phyloP scores from a whole-genome alignment of 1,140 invertebrate genomes.

The Mylabris phalerata region DNA sequence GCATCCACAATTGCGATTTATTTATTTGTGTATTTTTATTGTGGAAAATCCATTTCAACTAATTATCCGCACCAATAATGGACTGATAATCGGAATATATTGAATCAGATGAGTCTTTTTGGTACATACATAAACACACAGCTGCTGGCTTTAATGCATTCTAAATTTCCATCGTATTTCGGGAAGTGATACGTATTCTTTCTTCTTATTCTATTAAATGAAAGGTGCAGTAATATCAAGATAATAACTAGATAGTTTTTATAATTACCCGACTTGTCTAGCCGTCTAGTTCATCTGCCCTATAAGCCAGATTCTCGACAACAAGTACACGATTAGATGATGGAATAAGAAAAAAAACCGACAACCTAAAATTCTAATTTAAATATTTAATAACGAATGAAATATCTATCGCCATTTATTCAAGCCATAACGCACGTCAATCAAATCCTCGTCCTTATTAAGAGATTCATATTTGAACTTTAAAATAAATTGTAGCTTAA shows the following conservation, averaged over 20 bases:
- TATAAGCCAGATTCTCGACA: slow-evolving; percentile 3
- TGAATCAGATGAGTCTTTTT: not conserved
- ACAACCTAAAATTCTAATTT: slow-evolving; percentile 1
- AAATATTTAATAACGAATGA: slow-evolving; percentile 17
- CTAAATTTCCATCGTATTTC: slow-evolving; percentile 9
- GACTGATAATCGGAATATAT: not conserved
- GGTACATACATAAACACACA: not conserved
- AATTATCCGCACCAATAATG: not conserved
- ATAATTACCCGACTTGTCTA: slow-evolving; percentile 17
- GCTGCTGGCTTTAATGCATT: slow-evolving; percentile 13
- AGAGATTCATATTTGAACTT: too few relatives aligned
- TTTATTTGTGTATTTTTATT: not conserved
- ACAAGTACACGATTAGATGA: not conserved
- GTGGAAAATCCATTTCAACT: not conserved
- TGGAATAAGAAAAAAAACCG: not conserved
- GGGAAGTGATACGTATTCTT: slow-evolving; percentile 12
- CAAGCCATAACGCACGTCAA: not conserved
- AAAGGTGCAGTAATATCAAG: slow-evolving; percentile 17
- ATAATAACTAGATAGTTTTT: slow-evolving; percentile 17
- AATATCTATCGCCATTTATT: slow-evolving; percentile 9
- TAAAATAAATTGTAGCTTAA: too few relatives aligned
- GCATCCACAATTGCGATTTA: not conserved
- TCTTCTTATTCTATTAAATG: slow-evolving; percentile 10
- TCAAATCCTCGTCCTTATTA: not conserved
- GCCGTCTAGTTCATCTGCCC: slow-evolving; percentile 8